Evolutionary conservation across 2,797 vertebrate species (phyloP), one percentile per base, ranked within the genome.

Genomic region (Glyptemys insculpta): DNA sequence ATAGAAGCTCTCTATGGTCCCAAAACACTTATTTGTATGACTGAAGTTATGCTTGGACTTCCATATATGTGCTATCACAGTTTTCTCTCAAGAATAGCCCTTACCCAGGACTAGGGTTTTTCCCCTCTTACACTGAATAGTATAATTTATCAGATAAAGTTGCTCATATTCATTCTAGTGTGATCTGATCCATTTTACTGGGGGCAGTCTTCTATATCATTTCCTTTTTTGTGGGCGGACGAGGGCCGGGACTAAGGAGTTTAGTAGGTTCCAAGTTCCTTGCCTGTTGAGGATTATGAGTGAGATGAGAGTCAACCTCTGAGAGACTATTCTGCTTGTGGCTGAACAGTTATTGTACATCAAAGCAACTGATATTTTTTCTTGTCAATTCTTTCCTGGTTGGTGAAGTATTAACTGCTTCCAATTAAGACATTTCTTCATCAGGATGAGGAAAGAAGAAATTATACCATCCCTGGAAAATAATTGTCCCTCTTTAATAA

Each of bases 111-210:
- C 19, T 68, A 19, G 18, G 16, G 29, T n/a, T 6, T 6, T 72
- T 53, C 31, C 21, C 3, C 84, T 49, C 79, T 85, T 82, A 62
- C 37, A 83, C 23, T 34, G 68, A 16, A 85, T 56, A 72, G 56
- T 87, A 86, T 82, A 23, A 86, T 92, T 93, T 81, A 56, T 91
- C 91, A 79, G 21, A 52, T 85, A 88, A 88, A 84, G 4, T 5
- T 90, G 82, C 92, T 29, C 81, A 1, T 80, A 83, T 81, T 54
- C n/a, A 50, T 74, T 10, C 86, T 49, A 90, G 21, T 53, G 59
- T n/a, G 85, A 56, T 34, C 91, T 59, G 85, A 74, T 57, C 5
- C 86, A 87, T 90, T 49, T 79, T 68, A 88, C 86, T 86, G 76
- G 0, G 41, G 41, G 12, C 23, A 76, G 72, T 76, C 12, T 41